phyloP scores from a whole-genome alignment of 2,888 invertebrate species.

The Drosophila pegasa region DNA sequence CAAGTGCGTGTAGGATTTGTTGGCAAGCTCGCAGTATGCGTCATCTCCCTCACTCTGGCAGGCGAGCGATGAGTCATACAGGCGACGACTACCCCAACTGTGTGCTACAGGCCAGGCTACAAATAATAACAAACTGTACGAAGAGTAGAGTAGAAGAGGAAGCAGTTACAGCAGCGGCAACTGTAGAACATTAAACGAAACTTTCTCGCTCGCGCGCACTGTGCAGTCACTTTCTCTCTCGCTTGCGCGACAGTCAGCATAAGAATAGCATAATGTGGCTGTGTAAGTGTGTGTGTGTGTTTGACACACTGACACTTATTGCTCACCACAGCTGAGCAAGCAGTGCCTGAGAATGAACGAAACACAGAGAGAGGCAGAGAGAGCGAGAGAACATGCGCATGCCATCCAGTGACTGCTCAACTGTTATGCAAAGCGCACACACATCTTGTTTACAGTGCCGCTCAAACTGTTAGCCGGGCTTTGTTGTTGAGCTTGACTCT shows the following conservation, averaged over 20 bases:
- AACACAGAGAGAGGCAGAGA: conserved; percentile 21
- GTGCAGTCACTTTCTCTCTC: conserved; percentile 47
- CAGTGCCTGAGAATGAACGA: conserved; percentile 14
- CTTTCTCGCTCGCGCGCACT: conserved; percentile 24
- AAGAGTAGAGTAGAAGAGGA: conserved; percentile 10
- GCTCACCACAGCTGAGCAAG: conserved; percentile 37
- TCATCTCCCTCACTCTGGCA: not conserved
- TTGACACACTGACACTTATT: conserved; percentile 83
- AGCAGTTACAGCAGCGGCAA: conserved; percentile 22
- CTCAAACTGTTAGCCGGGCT: conserved; percentile 34
- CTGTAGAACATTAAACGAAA: conserved; percentile 23
- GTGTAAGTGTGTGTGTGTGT: conserved; percentile 19
- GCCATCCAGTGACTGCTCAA: conserved; percentile 27
- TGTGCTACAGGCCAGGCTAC: conserved; percentile 23
- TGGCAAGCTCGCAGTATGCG: conserved; percentile 24
- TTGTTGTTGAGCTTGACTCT: not conserved
- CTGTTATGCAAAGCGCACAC: conserved; percentile 57
- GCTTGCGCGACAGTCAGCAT: conserved; percentile 50
- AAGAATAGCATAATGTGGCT: conserved; percentile 77
- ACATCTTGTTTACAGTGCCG: conserved; percentile 68
- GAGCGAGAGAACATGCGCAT: conserved; percentile 55
- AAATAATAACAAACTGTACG: conserved; percentile 23
- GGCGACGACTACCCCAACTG: conserved; percentile 58
- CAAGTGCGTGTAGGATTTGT: conserved; percentile 35
- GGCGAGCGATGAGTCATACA: conserved; percentile 46